phyloP scores from a whole-genome alignment of 2,113 vertebrate species.

The Aramus guarauna region DNA sequence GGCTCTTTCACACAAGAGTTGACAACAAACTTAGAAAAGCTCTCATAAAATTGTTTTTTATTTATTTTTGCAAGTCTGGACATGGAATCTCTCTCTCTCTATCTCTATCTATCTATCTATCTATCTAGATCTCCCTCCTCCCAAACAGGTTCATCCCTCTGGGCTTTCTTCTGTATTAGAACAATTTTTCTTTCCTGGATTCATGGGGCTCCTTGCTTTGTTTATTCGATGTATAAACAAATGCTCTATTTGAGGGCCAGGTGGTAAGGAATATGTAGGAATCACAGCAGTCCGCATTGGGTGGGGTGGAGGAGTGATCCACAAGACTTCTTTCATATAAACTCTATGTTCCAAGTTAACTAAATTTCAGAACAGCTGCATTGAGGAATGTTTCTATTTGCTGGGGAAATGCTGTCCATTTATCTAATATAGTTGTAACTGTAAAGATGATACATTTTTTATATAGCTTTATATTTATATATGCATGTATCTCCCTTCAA shows the following conservation, averaged over 20 bases:
- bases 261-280: background rate
- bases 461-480: background rate
- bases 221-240: background rate
- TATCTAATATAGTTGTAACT: background rate
- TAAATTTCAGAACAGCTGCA: background rate
- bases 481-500: rapidly evolving
- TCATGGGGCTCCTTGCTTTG: background rate
- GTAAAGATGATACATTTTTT: background rate
- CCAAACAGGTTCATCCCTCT: background rate
- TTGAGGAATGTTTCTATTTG: background rate
- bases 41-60: background rate
- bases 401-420: background rate
- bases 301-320: background rate
- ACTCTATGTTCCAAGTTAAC: background rate
- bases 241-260: background rate
- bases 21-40: background rate
- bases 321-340: background rate
- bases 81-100: too few relatives aligned
- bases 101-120: too few relatives aligned
- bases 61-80: background rate
- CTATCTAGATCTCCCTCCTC: too few relatives aligned
- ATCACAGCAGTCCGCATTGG: background rate
- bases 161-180: background rate
- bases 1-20: background rate
- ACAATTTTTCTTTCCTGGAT: background rate